Base-by-base conservation (phyloP, 2,113 vertebrate genomes). In the Neoarius graeffei region DNA sequence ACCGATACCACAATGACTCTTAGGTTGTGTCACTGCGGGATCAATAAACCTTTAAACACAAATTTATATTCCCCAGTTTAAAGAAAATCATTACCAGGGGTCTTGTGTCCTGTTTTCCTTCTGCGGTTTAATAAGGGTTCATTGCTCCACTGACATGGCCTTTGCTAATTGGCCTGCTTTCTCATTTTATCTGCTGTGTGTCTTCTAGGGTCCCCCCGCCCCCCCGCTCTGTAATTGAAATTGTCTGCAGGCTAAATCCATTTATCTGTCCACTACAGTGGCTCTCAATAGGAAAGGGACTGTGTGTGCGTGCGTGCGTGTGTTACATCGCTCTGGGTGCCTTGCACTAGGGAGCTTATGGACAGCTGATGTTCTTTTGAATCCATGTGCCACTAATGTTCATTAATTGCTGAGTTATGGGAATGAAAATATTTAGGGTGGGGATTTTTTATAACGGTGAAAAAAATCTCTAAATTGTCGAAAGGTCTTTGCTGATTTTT, bases 301-400 rank as follows among this genome's bases (percentile, higher is more conserved):
- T 42, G 42, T 42, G 42, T 42, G 42, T 3, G 42, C 42, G 67
- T 17, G 11, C 64, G 81, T 88, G 73, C 85, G 74, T 87, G 71
- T 85, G 88, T 89, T 87, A 35, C 74, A 57, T 80, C 91, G 91
- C 92, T 91, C 88, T 48, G 89, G 91, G 89, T 86, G n/a, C 27
- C 50, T 8, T 90, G 67, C 90, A 81, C 92, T 90, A 89, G 91
- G 89, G 91, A 92, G 91, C 92, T 94, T 92, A 91, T 77, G 88
- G 91, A 90, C 91, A 93, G 90, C 92, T 94, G 92, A 91, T 84
- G 85, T 93, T 84, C 85, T 86, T 85, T 87, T 81, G 71, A 93
- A 94, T 92, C 93, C 92, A 90, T 91, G 90, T 94, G 92, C 90
- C 93, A 93, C 90, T 93, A 93, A 88, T 93, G 93, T 94, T 94